Percentiles rank a stretch among this genome's conserved stretches.
phyloP scores from a whole-genome alignment of 2,113 vertebrate genomes.

The human region DNA sequence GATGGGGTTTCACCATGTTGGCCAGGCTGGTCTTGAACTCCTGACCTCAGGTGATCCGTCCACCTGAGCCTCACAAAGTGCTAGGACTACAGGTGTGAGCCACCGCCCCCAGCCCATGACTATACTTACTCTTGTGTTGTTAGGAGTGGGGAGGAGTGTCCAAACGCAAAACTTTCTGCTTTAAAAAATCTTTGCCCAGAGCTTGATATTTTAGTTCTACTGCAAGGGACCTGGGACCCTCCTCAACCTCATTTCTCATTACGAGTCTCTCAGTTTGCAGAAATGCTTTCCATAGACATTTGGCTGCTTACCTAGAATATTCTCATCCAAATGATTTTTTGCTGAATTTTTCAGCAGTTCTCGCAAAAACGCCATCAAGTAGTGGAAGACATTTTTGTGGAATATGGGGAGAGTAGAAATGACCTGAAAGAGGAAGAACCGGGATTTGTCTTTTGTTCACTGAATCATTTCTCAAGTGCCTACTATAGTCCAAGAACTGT shows the following conservation, averaged over 20 bases:
- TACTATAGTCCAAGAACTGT: not conserved
- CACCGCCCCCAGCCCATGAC: too few species aligned
- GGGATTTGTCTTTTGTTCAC: not conserved
- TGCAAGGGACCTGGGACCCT: not conserved
- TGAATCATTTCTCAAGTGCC: not conserved
- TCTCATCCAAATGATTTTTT: conserved; percentile 92
- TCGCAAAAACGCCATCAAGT: conserved; percentile 93
- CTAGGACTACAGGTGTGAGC: too few species aligned
- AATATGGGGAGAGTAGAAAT: conserved; percentile 89
- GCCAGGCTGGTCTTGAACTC: too few species aligned
- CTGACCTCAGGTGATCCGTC: too few species aligned
- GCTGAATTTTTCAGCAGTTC: conserved; percentile 92
- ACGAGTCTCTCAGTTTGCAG: not conserved
- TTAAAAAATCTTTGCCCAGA: not conserved
- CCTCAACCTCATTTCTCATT: not conserved
- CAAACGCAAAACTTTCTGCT: conserved; percentile 25
- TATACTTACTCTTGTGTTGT: not conserved
- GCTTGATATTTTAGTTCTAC: not conserved
- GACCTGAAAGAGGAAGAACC: conserved; percentile 82
- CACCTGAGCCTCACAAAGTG: too few species aligned
- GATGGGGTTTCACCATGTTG: too few species aligned
- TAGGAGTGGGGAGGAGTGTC: not conserved
- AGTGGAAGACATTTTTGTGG: conserved; percentile 95
- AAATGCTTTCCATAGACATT: not conserved
- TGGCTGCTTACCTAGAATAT: conserved; percentile 91